Conservation (phyloP, 2,888 invertebrate species). For the Nemoura dubitans region DNA sequence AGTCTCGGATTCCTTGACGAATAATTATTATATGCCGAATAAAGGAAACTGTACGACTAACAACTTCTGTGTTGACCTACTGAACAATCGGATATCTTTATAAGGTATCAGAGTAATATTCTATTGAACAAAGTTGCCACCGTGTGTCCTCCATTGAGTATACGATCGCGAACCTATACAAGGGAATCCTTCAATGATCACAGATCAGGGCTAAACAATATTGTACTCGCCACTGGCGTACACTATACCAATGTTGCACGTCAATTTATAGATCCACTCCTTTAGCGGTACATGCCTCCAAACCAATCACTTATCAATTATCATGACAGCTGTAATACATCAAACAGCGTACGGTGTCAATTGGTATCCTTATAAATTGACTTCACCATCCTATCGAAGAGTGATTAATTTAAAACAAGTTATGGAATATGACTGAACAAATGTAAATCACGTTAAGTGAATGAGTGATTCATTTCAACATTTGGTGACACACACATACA, state of each 20-base stretch:
- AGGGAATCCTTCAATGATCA: not conserved
- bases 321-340: not conserved
- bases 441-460: not conserved
- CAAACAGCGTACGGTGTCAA: not conserved
- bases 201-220: not conserved
- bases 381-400: not conserved
- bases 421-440: not conserved
- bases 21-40: conserved; percentile 27
- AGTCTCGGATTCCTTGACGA: conserved; percentile 13
- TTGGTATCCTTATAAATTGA: not conserved
- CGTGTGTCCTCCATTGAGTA: not conserved
- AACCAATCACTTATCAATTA: not conserved
- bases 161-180: not conserved
- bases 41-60: conserved; percentile 7
- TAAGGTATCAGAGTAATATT: conserved; percentile 28
- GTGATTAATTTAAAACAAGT: not conserved
- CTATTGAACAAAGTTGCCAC: conserved; percentile 7
- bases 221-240: not conserved
- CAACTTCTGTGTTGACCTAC: conserved; percentile 31
- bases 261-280: not conserved
- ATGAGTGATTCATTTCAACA: not conserved
- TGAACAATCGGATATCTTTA: conserved; percentile 33
- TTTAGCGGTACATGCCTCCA: not conserved
- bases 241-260: not conserved
- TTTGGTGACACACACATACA: not conserved